phyloP scores from a whole-genome alignment of 92 coral and sea anemone species.

The Palythoa caribaeorum region DNA sequence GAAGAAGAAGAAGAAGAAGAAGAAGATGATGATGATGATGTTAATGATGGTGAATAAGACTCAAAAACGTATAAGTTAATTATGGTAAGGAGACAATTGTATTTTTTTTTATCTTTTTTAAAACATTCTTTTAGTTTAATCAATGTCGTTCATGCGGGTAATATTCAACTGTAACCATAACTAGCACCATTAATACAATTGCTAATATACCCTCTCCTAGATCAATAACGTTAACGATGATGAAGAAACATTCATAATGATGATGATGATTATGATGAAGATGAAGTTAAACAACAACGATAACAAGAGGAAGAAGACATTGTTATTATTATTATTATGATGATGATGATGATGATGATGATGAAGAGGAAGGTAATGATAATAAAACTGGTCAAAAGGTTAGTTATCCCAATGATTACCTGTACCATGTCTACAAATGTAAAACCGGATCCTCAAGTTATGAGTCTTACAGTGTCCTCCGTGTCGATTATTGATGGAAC shows the following conservation, averaged over 20 bases:
- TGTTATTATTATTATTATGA: too few species aligned
- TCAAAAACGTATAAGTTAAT: not conserved
- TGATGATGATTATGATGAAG: too few species aligned
- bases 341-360: too few species aligned
- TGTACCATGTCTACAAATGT: constrained; percentile 37
- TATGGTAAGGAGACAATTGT: not conserved
- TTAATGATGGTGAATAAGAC: not conserved
- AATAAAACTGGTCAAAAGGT: not conserved
- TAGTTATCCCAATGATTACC: not conserved
- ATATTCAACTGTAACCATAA: too few species aligned
- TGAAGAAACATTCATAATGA: too few species aligned
- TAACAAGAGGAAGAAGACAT: not conserved
- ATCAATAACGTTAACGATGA: too few species aligned
- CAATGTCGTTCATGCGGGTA: too few species aligned
- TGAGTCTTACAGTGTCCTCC: constrained; percentile 40
- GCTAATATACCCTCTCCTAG: too few species aligned
- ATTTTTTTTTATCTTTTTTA: too few species aligned
- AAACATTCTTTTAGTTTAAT: too few species aligned
- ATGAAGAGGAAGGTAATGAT: not conserved
- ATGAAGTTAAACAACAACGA: too few species aligned
- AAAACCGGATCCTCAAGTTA: constrained; percentile 40
- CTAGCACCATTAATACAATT: too few species aligned
- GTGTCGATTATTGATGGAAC: not conserved
- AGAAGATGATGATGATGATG: not conserved
- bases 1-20: not conserved